Evolutionary conservation across 1,140 invertebrate species (phyloP), one percentile per base, ranked within the genome.

Genomic region (Tribolium madens): DNA sequence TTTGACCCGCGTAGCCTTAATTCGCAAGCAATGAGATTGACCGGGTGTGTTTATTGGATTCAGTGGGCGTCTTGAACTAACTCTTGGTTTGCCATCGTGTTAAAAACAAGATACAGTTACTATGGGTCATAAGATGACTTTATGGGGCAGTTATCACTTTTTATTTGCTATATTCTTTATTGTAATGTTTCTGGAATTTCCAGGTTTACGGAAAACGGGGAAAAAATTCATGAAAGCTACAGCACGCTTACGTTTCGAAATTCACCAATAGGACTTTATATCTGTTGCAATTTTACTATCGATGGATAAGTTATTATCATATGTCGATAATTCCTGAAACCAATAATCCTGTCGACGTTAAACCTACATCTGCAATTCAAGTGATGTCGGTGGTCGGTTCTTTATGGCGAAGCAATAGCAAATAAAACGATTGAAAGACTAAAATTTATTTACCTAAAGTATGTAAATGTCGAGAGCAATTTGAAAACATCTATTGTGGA

Each of bases 41-140:
- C 26, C 57, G 57, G 57, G 57, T 64, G 57, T 64, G 57, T 64
- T 64, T 64, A 64, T 64, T 64, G 21, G 57, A 64, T 64, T 64
- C 57, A 64, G 57, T 64, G 57, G 57, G 57, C 57, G 57, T 64
- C 57, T 64, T 64, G 57, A 26, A 31, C 57, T 64, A 31, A 33
- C 57, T 33, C 57, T 64, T 33, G 57, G 5, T 2, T 36, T 42
- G 10, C 18, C 21, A 33, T 64, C 21, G 26, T 64, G 57, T 33
- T 33, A 64, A 33, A 31, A 64, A 64, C 57, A 64, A 64, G 26
- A 15, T 64, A 64, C 57, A 64, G 57, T 64, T 64, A 64, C 31
- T 12, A 42, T 33, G 57, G 52, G 26, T 64, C 21, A 64, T 64
- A 64, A 64, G 57, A 64, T 33, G 21, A 10, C 31, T 64, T 64